These are phyloP conservation scores for Nothoprocta pentlandii DNA, from an alignment of 2,113 vertebrate species.

Conservation along the genomic window DNA sequence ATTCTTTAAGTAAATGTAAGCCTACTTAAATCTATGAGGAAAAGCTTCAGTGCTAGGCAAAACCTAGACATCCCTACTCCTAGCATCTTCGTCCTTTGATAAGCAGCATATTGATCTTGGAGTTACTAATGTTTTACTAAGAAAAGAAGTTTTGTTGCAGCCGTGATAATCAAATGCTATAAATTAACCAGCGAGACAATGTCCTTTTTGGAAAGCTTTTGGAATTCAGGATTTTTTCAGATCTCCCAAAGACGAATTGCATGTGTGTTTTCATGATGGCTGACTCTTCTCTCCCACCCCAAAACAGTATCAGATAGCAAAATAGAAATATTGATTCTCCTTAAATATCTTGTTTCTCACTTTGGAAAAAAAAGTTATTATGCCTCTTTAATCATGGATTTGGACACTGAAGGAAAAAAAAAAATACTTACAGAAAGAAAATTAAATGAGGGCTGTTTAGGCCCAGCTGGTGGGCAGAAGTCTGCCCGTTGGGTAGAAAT, in stretches of 20 bases:
- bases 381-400: neutral
- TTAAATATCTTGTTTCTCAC: neutral
- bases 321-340: neutral
- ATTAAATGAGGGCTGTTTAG: neutral
- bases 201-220: fast-evolving
- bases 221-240: neutral
- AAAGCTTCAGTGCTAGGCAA: neutral
- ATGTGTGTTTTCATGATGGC: neutral
- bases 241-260: neutral
- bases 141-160: fast-evolving
- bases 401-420: neutral
- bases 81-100: neutral
- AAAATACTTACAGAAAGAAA: neutral
- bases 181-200: neutral
- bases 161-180: neutral
- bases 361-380: neutral
- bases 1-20: neutral
- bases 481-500: neutral
- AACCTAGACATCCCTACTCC: fast-evolving
- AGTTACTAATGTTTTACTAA: neutral
- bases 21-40: neutral
- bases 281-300: neutral
- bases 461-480: neutral
- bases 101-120: neutral
- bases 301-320: neutral